Percentiles rank a stretch among this genome's conserved stretches.
Evolutionary conservation across 2,113 vertebrate species (phyloP).

Genomic region (Oncorhynchus keta): DNA sequence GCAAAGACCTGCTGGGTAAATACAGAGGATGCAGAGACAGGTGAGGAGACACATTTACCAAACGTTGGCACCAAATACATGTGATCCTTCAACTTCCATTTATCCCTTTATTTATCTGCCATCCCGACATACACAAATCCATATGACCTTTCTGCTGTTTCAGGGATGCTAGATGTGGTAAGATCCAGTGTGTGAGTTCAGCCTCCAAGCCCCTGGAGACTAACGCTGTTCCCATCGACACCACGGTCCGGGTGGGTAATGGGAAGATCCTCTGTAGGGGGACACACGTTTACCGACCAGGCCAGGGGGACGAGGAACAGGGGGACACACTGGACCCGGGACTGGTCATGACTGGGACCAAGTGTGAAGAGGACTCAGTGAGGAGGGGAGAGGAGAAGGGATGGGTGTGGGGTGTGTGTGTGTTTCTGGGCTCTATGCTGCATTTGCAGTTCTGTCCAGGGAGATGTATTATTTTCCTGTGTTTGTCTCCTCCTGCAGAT

Average conservation of each 20-base stretch:
- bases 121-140: not conserved
- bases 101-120: no score
- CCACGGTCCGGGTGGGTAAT: constrained; percentile 71
- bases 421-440: no score
- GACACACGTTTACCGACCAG: constrained; percentile 85
- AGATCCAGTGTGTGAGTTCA: constrained; percentile 90
- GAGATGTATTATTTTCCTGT: not conserved
- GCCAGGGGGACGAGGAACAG: constrained; percentile 67
- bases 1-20: constrained; percentile 84
- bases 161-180: constrained; percentile 92
- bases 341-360: constrained; percentile 92
- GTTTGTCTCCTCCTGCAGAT: not conserved
- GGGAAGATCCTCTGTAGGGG: constrained; percentile 80
- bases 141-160: not conserved
- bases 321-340: constrained; percentile 93
- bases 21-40: constrained; percentile 85
- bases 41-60: constrained; percentile 59
- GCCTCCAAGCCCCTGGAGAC: constrained; percentile 82
- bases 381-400: constrained; percentile 20
- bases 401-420: not conserved
- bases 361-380: constrained; percentile 89
- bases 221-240: constrained; percentile 89
- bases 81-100: no score
- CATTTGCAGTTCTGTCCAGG: no score
- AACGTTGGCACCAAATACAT: no score